A percentile compares a stretch with the other conserved stretches of the same genome.
phyloP scores from a whole-genome alignment of 2,888 invertebrate species.

The Julus scandinavius region DNA sequence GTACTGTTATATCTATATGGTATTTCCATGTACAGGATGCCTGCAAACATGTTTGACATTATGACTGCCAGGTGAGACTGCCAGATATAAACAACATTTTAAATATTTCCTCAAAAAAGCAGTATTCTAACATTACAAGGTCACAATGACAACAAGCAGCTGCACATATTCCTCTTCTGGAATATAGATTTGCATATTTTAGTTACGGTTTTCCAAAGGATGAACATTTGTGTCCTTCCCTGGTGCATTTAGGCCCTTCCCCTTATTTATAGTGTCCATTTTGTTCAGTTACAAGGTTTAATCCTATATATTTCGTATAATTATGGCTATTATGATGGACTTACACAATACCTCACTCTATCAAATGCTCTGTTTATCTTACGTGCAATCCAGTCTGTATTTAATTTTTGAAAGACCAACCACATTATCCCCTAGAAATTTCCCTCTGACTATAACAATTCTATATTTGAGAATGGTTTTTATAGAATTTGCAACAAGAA shows the following conservation, averaged over 20 bases:
- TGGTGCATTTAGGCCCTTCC: neutral
- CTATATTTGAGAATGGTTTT: conserved; percentile 6
- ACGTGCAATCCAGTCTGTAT: neutral
- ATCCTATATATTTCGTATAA: neutral
- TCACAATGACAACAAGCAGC: neutral
- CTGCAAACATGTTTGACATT: too few species aligned
- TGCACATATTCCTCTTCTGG: neutral
- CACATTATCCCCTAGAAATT: neutral
- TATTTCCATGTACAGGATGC: too few species aligned
- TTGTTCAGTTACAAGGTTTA: neutral
- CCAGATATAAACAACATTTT: too few species aligned
- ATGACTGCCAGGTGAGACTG: too few species aligned
- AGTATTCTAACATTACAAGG: neutral
- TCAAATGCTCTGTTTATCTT: conserved; percentile 20
- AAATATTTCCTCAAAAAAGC: too few species aligned
- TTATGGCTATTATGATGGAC: neutral
- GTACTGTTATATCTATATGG: too few species aligned
- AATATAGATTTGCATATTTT: neutral
- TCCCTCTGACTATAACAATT: neutral
- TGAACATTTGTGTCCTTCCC: neutral
- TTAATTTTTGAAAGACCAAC: conserved; percentile 1
- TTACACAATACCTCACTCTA: neutral
- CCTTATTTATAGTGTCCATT: neutral
- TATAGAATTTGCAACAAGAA: neutral
- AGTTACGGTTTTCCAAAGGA: neutral